Percentiles rank a stretch among this genome's conserved stretches.
phyloP scores from a whole-genome alignment of 1,140 invertebrate species.

The Procambarus virginalis region DNA sequence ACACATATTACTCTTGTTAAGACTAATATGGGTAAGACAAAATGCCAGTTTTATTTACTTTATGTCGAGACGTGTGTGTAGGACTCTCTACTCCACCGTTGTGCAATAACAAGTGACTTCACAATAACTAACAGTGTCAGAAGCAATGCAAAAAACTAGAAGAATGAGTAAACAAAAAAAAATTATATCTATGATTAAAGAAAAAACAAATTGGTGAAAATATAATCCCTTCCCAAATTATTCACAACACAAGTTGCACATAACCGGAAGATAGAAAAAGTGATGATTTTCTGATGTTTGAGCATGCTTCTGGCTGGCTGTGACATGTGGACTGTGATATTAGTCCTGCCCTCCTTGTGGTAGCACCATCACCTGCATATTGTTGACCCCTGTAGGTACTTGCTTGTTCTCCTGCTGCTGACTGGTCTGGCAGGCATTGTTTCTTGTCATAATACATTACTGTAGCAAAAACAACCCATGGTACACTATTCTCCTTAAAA shows the following conservation, averaged over 20 bases:
- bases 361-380: conserved; percentile 33
- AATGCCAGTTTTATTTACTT: background rate
- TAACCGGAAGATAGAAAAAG: background rate
- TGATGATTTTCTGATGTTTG: background rate
- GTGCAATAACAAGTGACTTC: conserved; percentile 53
- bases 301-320: conserved; percentile 34
- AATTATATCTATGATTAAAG: background rate
- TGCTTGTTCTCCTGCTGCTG: background rate
- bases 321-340: conserved; percentile 60
- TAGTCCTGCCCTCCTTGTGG: conserved; percentile 60
- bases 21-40: no score
- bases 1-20: background rate
- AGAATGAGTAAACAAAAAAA: background rate
- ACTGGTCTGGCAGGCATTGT: background rate
- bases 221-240: background rate
- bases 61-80: background rate
- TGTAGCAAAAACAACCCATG: no score
- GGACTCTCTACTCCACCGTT: conserved; percentile 12
- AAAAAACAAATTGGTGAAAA: background rate
- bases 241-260: background rate
- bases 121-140: conserved; percentile 36
- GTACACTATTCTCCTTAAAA: no score
- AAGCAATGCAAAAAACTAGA: conserved; percentile 26
- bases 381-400: conserved; percentile 15
- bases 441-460: background rate